A percentile compares a stretch with the other conserved stretches of the same genome.
phyloP scores from a whole-genome alignment of 2,113 vertebrate species.

The Mesoclemmys tuberculata region DNA sequence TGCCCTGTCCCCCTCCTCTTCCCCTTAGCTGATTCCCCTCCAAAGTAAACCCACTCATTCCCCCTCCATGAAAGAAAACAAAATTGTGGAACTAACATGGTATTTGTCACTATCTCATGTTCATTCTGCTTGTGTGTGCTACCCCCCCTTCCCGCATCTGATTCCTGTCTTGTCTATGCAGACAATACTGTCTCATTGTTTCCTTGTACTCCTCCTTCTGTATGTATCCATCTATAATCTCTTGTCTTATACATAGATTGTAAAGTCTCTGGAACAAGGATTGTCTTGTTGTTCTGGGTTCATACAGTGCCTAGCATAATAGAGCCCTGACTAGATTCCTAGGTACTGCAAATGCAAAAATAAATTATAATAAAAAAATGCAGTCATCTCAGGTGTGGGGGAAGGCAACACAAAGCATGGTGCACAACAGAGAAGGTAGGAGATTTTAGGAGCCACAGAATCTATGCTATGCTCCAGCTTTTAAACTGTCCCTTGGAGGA shows the following conservation, averaged over 20 bases:
- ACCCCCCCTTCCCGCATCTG: not conserved
- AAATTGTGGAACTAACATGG: not conserved
- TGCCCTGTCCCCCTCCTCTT: not conserved
- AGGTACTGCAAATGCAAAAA: not conserved
- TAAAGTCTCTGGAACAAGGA: not conserved
- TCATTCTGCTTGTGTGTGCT: not conserved
- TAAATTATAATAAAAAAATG: not conserved
- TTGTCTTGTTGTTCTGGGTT: not conserved
- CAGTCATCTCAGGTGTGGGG: not conserved
- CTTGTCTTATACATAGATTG: not conserved
- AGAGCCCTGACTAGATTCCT: not conserved
- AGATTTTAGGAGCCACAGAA: not conserved
- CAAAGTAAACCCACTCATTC: not conserved
- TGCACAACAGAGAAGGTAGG: not conserved
- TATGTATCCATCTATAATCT: not conserved
- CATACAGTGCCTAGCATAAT: not conserved
- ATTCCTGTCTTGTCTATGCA: not conserved
- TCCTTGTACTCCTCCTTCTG: not conserved
- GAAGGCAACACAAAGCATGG: not conserved
- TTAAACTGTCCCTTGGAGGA: not conserved
- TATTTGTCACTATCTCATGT: not conserved
- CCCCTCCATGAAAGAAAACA: not conserved
- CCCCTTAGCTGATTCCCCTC: not conserved
- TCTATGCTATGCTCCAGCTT: not conserved
- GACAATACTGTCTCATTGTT: not conserved